A percentile compares a stretch with the other conserved stretches of the same genome.
These are phyloP conservation scores for Chauna torquata DNA, from an alignment of 2,113 vertebrate genomes.

Conservation along the genomic window DNA sequence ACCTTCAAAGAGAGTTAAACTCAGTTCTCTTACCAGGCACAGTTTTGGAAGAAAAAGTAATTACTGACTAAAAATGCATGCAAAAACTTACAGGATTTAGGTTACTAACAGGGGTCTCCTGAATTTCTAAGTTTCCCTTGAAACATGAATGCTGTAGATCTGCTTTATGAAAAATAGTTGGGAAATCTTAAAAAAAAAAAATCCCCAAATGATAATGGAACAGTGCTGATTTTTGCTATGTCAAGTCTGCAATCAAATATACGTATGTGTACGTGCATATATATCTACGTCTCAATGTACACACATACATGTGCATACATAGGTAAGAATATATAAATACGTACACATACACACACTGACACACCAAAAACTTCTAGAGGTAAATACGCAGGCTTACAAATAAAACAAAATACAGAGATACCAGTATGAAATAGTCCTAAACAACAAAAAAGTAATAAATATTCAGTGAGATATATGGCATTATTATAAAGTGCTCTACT, in stretches of 20 bases:
- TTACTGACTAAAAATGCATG: neutral
- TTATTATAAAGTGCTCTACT: constrained; percentile 74
- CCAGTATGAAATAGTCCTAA: constrained; percentile 50
- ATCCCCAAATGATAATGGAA: neutral
- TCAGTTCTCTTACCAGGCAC: neutral
- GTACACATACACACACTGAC: neutral
- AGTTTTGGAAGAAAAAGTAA: neutral
- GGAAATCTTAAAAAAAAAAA: neutral
- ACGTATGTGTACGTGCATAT: neutral
- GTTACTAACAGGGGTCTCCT: neutral
- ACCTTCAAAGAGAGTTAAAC: constrained; percentile 13
- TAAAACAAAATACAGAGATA: constrained; percentile 40
- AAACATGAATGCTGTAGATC: neutral
- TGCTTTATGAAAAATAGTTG: neutral
- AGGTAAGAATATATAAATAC: neutral
- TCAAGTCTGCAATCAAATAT: constrained; percentile 13
- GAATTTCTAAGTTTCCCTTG: neutral
- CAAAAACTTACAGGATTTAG: neutral
- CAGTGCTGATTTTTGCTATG: neutral
- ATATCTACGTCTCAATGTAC: neutral
- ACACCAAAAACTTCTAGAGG: constrained; percentile 28
- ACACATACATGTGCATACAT: rapidly evolving
- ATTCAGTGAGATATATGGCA: constrained; percentile 69
- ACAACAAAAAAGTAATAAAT: constrained; percentile 70
- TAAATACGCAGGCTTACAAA: constrained; percentile 43